Evolutionary conservation across 2,797 vertebrate species (phyloP).

Genomic region (Delichon dasypus): DNA sequence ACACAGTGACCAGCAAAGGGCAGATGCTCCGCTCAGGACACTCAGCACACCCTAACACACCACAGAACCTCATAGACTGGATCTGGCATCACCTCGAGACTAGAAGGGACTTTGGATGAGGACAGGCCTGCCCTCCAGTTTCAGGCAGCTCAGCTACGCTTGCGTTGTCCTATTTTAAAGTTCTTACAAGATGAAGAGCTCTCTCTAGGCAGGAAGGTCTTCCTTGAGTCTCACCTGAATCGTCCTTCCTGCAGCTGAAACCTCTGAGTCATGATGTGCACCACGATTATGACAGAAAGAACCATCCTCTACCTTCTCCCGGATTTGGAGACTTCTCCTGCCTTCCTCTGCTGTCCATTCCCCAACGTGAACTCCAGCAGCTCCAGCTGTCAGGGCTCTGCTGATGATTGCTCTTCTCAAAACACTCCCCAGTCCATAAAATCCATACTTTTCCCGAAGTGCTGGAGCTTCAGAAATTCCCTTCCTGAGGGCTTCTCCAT

Average conservation of each 20-base stretch:
- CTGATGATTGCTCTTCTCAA: neutral
- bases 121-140: neutral
- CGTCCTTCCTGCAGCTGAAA: neutral
- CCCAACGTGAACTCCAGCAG: neutral
- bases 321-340: neutral
- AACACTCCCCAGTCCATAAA: neutral
- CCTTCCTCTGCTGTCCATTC: neutral
- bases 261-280: neutral
- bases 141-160: neutral
- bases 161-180: neutral
- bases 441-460: neutral
- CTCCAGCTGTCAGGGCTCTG: neutral
- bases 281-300: neutral
- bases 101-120: neutral
- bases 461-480: neutral
- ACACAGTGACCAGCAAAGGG: neutral
- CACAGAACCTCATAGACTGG: neutral
- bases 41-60: neutral
- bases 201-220: neutral
- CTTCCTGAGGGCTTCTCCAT: neutral
- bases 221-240: neutral
- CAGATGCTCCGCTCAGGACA: neutral
- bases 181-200: neutral
- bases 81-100: neutral
- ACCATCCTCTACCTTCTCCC: neutral